Conservation (phyloP, 2,797 vertebrate species). For the Lophura swinhoii region DNA sequence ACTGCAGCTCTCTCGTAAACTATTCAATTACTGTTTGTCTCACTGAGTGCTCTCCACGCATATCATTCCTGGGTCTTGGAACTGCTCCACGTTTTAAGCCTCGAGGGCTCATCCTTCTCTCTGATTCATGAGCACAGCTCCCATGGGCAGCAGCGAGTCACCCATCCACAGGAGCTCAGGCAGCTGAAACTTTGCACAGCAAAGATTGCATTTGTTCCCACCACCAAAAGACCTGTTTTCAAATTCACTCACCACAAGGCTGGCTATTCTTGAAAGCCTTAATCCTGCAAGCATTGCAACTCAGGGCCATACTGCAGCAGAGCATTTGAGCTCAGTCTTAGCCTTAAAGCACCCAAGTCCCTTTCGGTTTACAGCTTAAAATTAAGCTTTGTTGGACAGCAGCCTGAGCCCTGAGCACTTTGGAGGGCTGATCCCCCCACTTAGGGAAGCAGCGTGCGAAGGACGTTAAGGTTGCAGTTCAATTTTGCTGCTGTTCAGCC, state of each 20-base stretch:
- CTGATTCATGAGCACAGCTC: constrained; percentile 37
- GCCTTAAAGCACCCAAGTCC: not conserved
- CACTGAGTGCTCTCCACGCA: not conserved
- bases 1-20: not conserved
- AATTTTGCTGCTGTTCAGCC: not conserved
- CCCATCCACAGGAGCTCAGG: constrained; percentile 5
- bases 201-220: not conserved
- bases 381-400: not conserved
- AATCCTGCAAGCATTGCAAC: not conserved
- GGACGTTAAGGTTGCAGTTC: constrained; percentile 1
- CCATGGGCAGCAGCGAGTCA: constrained; percentile 20
- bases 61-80: constrained; percentile 22
- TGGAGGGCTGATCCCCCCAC: not conserved
- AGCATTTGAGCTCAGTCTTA: constrained; percentile 12
- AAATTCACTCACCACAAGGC: not conserved
- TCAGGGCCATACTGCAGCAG: constrained; percentile 5
- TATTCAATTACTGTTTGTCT: constrained; percentile 8
- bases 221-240: not conserved
- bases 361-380: not conserved
- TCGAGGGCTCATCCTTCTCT: constrained; percentile 27
- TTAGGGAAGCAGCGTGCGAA: not conserved
- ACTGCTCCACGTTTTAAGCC: constrained; percentile 2
- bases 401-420: constrained; percentile 23
- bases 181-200: constrained; percentile 16
- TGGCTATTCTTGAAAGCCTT: not conserved